Conservation (phyloP, 1,140 invertebrate species). For the Grapholita molesta region DNA sequence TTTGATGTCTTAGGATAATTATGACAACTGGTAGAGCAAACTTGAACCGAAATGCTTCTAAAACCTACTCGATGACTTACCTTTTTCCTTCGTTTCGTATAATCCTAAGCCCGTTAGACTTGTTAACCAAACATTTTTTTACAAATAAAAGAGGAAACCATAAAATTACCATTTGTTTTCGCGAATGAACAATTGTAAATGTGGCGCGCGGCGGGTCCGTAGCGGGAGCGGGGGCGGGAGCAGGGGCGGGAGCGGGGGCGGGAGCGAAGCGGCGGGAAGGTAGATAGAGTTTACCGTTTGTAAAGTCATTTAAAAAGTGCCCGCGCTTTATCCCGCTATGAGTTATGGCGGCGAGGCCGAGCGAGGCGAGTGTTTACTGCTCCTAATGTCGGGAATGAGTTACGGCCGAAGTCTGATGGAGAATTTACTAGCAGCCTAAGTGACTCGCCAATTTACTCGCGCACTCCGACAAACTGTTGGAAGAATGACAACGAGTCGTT, state of each 20-base stretch:
- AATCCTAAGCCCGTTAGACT: not conserved
- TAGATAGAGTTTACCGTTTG: conserved; percentile 14
- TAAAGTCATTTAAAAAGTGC: conserved; percentile 4
- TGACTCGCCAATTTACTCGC: not conserved
- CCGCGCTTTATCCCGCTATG: not conserved
- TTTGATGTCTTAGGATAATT: too few relatives aligned
- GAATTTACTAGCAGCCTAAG: not conserved
- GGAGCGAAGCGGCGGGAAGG: too few relatives aligned
- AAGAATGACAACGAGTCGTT: not conserved
- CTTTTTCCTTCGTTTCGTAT: not conserved
- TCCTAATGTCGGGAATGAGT: not conserved
- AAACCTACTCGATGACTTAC: not conserved
- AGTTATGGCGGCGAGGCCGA: conserved; percentile 10
- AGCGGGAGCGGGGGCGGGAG: too few relatives aligned
- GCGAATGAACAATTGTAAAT: not conserved
- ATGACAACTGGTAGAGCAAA: not conserved
- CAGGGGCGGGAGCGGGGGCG: too few relatives aligned
- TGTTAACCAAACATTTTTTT: conserved; percentile 1
- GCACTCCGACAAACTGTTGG: not conserved
- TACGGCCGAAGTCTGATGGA: not conserved
- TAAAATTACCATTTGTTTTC: conserved; percentile 15
- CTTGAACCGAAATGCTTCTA: not conserved
- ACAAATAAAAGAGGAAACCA: not conserved
- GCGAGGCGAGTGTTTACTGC: not conserved
- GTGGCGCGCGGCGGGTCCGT: too few relatives aligned